These are phyloP conservation scores for Danio jaintianensis DNA, from an alignment of 2,797 vertebrate genomes.

Conservation along the genomic window DNA sequence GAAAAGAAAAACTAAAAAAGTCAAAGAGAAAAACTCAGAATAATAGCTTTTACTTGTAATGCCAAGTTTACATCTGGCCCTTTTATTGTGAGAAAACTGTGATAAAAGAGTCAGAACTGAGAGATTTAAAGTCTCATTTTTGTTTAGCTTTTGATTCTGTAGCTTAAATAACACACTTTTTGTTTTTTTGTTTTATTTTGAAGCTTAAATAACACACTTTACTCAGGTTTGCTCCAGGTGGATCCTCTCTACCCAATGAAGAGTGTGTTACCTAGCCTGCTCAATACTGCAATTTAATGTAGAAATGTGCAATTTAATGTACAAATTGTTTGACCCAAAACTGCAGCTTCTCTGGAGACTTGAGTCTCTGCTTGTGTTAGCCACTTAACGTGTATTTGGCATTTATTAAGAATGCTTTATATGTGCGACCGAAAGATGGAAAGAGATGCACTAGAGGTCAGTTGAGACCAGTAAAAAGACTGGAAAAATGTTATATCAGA, in stretches of 20 bases:
- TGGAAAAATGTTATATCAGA: not conserved
- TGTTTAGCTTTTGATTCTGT: too few relatives aligned
- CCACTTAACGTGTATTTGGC: not conserved
- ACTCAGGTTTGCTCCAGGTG: not conserved
- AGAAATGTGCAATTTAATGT: too few relatives aligned
- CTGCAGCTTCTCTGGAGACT: conserved; percentile 83
- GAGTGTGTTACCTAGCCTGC: not conserved
- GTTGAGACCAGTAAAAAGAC: not conserved
- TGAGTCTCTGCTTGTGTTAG: conserved; percentile 68
- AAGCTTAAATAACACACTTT: not conserved
- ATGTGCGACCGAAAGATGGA: not conserved
- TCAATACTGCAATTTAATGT: too few relatives aligned
- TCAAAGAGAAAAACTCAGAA: too few relatives aligned
- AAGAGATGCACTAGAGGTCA: not conserved
- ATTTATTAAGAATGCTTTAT: not conserved
- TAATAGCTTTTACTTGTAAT: too few relatives aligned
- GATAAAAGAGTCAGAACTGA: too few relatives aligned
- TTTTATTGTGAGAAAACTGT: too few relatives aligned
- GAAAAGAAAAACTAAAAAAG: too few relatives aligned
- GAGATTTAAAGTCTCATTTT: too few relatives aligned
- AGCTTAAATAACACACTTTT: too few relatives aligned
- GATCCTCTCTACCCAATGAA: not conserved
- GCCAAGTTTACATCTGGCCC: too few relatives aligned
- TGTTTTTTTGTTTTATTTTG: too few relatives aligned
- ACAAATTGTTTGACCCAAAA: conserved; percentile 81